These are phyloP conservation scores for Leucoraja ocellata DNA, from an alignment of 2,797 vertebrate genomes.

Conservation along the genomic window DNA sequence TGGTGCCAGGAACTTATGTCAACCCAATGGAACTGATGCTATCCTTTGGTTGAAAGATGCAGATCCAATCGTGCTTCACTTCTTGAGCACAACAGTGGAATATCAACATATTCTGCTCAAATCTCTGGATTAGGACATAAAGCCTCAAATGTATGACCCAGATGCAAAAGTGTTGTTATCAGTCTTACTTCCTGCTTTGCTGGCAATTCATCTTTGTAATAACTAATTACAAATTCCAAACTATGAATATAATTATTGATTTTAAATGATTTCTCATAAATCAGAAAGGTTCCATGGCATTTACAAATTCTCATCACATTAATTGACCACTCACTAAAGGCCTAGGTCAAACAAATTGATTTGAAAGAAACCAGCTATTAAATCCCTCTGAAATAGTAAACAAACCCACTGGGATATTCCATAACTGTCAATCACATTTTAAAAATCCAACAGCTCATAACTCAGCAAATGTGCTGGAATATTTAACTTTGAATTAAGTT, in stretches of 20 bases:
- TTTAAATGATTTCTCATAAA: not conserved
- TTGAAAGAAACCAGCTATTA: not conserved
- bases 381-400: not conserved
- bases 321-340: not conserved
- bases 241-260: not conserved
- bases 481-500: not conserved
- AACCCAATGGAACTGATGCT: too few relatives aligned
- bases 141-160: too few relatives aligned
- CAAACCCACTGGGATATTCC: not conserved
- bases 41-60: too few relatives aligned
- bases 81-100: too few relatives aligned
- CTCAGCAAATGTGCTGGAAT: not conserved
- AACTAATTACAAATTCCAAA: not conserved
- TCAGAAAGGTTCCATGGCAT: not conserved
- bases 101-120: too few relatives aligned
- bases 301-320: not conserved
- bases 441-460: not conserved
- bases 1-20: too few relatives aligned
- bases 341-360: not conserved
- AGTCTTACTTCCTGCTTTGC: too few relatives aligned
- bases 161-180: too few relatives aligned
- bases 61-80: too few relatives aligned
- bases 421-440: not conserved
- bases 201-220: not conserved
- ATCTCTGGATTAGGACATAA: too few relatives aligned